Conservation (phyloP, 1,140 invertebrate species). For the Sarcophaga bullata region DNA sequence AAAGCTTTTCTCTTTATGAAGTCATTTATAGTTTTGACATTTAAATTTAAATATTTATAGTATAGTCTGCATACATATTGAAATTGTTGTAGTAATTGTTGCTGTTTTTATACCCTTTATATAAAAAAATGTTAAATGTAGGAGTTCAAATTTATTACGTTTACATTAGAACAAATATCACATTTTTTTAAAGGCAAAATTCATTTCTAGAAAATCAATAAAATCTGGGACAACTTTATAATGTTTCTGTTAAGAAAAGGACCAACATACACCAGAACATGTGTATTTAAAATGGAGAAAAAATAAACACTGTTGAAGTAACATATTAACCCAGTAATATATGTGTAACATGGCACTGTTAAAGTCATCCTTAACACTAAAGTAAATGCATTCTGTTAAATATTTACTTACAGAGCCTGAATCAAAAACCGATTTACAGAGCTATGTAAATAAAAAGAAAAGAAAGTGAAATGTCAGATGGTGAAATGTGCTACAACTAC, state of each 20-base stretch:
- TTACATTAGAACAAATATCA: not conserved
- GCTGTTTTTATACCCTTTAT: not conserved
- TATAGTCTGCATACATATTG: not conserved
- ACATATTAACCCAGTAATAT: not conserved
- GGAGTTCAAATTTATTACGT: conserved; percentile 17
- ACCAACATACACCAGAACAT: too few species aligned
- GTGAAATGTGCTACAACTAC: too few species aligned
- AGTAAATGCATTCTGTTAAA: conserved; percentile 9
- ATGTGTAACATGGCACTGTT: not conserved
- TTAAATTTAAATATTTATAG: conserved; percentile 13
- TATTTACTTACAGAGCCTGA: too few species aligned
- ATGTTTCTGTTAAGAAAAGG: not conserved
- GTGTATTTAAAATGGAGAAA: too few species aligned
- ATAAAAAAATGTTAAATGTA: too few species aligned
- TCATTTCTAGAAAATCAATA: conserved; percentile 31
- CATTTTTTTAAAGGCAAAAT: not conserved
- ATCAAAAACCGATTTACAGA: too few species aligned
- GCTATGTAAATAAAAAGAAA: too few species aligned
- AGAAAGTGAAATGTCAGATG: too few species aligned
- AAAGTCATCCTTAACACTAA: conserved; percentile 15
- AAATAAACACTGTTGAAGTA: conserved; percentile 2
- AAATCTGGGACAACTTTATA: conserved; percentile 35
- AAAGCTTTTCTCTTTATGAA: too few species aligned
- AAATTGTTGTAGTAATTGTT: not conserved
- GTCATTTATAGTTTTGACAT: not conserved